Evolutionary conservation across 2,797 vertebrate species (phyloP), one percentile per base, ranked within the genome.

Genomic region (Crax fasciolata): DNA sequence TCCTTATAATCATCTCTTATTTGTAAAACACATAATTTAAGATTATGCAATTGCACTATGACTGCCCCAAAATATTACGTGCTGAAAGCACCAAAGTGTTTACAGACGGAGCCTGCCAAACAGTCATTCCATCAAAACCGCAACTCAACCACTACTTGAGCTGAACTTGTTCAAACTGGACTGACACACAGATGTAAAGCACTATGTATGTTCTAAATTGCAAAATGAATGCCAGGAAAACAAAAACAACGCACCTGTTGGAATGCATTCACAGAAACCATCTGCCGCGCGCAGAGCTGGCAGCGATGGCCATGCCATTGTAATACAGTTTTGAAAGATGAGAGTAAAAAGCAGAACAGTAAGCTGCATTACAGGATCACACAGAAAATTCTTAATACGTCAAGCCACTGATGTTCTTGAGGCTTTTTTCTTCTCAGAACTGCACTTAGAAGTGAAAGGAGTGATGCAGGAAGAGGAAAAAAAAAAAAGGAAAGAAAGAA

Each of bases 1-100:
- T 57, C 61, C 65, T 80, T 46, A 74, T 23, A 85, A 93, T 91
- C 71, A 92, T 10, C 48, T 57, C 73, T 24, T 35, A 58, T 92
- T 92, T 93, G 52, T 87, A 86, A 90, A 95, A 59, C 20, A 52
- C 39, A 16, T 86, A 88, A 90, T 78, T 57, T 87, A 82, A 83
- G 94, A 96, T 97, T 95, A 96, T 43, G 87, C 94, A 97, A 96
- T 1, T 88, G 78, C 83, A 79, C 70, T 70, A 92, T 55, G 76
- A 81, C 81, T 93, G 78, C 95, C 87, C 54, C 87, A 88, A 96
- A 94, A 94, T 17, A 84, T 5, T 41, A 81, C 9, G 32, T 57
- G 74, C 86, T 90, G 83, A 93, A 94, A 95, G 73, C 39, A 25
- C 43, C 12, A 0, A 38, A 84, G 88, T 21, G 44, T 86, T 95